Evolutionary conservation across 2,888 invertebrate genomes (phyloP), one percentile per base, ranked within the genome.

Genomic region (Heliconius aoede): DNA sequence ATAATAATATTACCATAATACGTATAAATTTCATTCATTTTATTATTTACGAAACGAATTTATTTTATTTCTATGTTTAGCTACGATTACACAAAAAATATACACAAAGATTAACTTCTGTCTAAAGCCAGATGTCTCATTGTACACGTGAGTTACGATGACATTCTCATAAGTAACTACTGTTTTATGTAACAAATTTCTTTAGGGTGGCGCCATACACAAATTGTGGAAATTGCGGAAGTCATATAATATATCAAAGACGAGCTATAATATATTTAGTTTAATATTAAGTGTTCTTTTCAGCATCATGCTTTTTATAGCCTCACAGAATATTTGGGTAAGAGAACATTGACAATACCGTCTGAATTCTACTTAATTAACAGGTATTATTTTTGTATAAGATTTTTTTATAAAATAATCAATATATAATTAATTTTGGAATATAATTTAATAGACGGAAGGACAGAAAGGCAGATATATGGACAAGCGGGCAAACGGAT

Each of bases 121-220:
- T 68, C 62, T 58, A 58, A 30, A 76, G 79, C 62, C 77, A 76
- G 78, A 78, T 74, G 78, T 76, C 76, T 78, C 74, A 76, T 76
- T 64, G 76, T 74, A 74, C 76, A 62, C 5, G 79, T 79, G 80
- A 81, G 78, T 81, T 81, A 81, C 76, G 78, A 72, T 76, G 80
- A 79, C 80, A 80, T 79, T 81, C 78, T 80, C 79, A 80, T 81
- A 81, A 78, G 76, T 77, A 79, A 81, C 76, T 77, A 72, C 79
- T 77, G 79, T 73, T 78, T 80, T 80, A 79, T 79, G 81, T 80
- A 79, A 81, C 80, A 74, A 79, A 75, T 80, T 80, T 69, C 76
- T 58, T 78, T 74, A 77, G 74, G 79, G 61, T 75, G 62, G 60
- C 62, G 64, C 36, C 71, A 15, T 55, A 72, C 62, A 26, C 58